Evolutionary conservation across 2,888 invertebrate genomes (phyloP), one percentile per base, ranked within the genome.

Genomic region (Caenorhabditis macrosperma): DNA sequence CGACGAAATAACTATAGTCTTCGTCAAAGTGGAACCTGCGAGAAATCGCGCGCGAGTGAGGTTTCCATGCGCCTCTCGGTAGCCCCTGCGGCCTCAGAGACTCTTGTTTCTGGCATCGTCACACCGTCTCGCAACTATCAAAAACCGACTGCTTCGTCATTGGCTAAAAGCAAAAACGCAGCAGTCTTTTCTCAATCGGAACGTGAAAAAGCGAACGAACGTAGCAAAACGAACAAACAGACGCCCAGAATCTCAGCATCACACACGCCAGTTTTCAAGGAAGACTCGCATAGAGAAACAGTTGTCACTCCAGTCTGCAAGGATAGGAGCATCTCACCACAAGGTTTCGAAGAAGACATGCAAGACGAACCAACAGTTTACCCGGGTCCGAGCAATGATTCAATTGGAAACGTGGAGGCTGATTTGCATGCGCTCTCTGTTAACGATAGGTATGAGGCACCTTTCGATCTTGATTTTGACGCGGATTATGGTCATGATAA

Each of bases 131-230:
- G 26, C 20, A 26, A 67, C 9, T 67, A 55, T 10, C 41, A 22
- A n/a, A 67, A 38, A 22, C 66, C 66, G 2, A 67, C 66, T 0
- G 9, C 46, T 28, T 55, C 66, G 1, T 67, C 66, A 7, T 9
- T 67, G 10, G 54, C 30, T 2, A 67, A 67, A 30, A 54, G 28
- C 26, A 55, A 46, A n/a, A 54, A 28, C 6, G n/a, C 26, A 17
- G 6, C 22, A 12, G 38, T 4, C 10, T 2, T n/a, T 26, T 24
- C 26, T 26, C 41, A 4, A 7, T 17, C 0, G 3, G 54, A 54
- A 24, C 12, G 17, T 1, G 9, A 17, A 6, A 30, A 54, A 33
- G 54, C 2, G 48, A 24, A 48, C 7, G 12, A 48, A n/a, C 24
- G 5, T 3, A 20, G 10, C 3, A 22, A 24, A 24, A 48, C 24